Evolutionary conservation across 2,797 vertebrate species (phyloP).

Genomic region (Chaunax sp.): DNA sequence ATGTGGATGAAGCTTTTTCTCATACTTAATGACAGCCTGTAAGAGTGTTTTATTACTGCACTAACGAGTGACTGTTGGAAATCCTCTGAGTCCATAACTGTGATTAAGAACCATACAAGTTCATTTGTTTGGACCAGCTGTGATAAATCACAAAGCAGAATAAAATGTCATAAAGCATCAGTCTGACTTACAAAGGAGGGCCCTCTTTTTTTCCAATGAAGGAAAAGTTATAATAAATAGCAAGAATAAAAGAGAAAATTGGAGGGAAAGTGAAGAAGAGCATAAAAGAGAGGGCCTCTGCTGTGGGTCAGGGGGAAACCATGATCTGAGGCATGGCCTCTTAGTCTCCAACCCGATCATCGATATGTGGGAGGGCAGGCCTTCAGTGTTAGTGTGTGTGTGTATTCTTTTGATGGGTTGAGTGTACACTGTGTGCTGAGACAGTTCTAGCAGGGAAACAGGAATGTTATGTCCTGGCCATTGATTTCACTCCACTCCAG

Average conservation of each 20-base stretch:
- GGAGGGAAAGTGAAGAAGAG: no score
- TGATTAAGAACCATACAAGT: constrained; percentile 23
- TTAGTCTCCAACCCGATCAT: constrained; percentile 62
- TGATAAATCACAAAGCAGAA: constrained; percentile 6
- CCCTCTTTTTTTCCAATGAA: no score
- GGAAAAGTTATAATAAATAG: constrained; percentile 8
- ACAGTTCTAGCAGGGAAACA: constrained; percentile 59
- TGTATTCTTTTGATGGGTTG: constrained; percentile 35
- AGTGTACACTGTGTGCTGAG: constrained; percentile 63
- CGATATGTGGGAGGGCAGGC: constrained; percentile 66
- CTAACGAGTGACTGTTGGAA: no score
- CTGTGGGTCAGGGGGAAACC: constrained; percentile 61
- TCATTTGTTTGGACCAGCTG: not conserved
- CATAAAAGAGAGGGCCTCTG: constrained; percentile 72
- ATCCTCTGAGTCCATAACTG: constrained; percentile 8
- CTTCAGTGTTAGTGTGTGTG: constrained; percentile 15
- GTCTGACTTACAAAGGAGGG: not conserved
- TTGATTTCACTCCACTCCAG: constrained; percentile 78
- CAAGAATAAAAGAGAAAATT: no score
- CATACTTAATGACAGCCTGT: no score
- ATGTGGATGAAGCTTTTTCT: constrained; percentile 2
- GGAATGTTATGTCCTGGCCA: constrained; percentile 74
- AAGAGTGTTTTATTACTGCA: no score
- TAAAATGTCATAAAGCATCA: not conserved
- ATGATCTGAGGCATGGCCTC: constrained; percentile 65